Conservation (phyloP, 1,140 invertebrate genomes). For the Sipha flava region DNA sequence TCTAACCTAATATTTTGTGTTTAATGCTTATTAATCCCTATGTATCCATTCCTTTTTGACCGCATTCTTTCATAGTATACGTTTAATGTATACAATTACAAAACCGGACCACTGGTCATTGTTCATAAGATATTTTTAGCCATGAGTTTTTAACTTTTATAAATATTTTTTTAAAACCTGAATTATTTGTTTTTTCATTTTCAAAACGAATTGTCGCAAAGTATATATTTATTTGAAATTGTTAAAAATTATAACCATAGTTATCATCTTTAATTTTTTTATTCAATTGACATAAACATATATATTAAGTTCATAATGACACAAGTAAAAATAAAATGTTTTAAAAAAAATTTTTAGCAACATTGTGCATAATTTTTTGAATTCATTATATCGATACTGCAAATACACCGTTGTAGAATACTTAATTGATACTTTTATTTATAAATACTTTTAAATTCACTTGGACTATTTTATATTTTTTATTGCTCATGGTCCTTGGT, state of each 20-base stretch:
- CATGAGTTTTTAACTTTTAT: not conserved
- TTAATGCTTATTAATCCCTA: not conserved
- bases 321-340: no score
- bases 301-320: no score
- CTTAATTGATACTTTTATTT: no score
- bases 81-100: not conserved
- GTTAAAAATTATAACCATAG: no score
- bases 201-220: not conserved
- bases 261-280: no score
- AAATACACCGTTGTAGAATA: no score
- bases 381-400: no score
- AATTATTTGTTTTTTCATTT: not conserved
- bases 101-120: slow-evolving; percentile 5
- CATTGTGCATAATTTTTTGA: no score
- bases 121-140: slow-evolving; percentile 4
- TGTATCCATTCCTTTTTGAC: slow-evolving; percentile 3
- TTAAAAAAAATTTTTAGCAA: no score
- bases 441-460: no score
- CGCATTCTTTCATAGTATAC: slow-evolving; percentile 13
- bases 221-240: not conserved
- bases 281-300: no score
- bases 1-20: not conserved
- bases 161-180: slow-evolving; percentile 1
- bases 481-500: not conserved
- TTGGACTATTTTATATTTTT: not conserved